Percentiles rank a stretch among this genome's conserved stretches.
These are phyloP conservation scores for Pica pica DNA, from an alignment of 2,113 vertebrate species.

Conservation along the genomic window DNA sequence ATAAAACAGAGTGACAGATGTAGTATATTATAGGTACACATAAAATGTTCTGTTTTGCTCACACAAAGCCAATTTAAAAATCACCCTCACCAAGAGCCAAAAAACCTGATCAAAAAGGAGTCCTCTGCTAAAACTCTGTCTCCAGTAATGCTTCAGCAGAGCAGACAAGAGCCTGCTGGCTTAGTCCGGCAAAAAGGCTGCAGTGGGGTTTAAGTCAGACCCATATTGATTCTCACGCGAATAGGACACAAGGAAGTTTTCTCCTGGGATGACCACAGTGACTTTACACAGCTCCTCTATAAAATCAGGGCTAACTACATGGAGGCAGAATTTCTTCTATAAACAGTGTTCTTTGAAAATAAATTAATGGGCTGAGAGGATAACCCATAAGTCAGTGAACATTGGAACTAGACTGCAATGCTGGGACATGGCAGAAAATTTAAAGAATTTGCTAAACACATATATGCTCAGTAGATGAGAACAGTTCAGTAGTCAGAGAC, in stretches of 20 bases:
- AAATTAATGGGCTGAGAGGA: conserved; percentile 29
- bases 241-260: not conserved
- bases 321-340: not conserved
- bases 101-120: not conserved
- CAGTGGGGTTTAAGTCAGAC: not conserved
- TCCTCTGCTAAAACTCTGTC: not conserved
- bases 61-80: not conserved
- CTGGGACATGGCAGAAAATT: not conserved
- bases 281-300: not conserved
- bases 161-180: not conserved
- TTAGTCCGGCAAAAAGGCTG: not conserved
- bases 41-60: not conserved
- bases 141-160: not conserved
- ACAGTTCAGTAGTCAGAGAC: not conserved
- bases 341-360: conserved; percentile 26
- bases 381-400: not conserved
- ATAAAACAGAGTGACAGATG: conserved; percentile 37
- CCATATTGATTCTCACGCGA: not conserved
- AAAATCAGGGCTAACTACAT: not conserved
- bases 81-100: not conserved
- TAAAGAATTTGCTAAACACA: not conserved
- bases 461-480: not conserved
- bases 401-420: not conserved
- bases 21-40: conserved; percentile 7
- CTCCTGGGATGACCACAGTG: not conserved